phyloP scores from a whole-genome alignment of 2,888 invertebrate species.

The Agrochola litura region DNA sequence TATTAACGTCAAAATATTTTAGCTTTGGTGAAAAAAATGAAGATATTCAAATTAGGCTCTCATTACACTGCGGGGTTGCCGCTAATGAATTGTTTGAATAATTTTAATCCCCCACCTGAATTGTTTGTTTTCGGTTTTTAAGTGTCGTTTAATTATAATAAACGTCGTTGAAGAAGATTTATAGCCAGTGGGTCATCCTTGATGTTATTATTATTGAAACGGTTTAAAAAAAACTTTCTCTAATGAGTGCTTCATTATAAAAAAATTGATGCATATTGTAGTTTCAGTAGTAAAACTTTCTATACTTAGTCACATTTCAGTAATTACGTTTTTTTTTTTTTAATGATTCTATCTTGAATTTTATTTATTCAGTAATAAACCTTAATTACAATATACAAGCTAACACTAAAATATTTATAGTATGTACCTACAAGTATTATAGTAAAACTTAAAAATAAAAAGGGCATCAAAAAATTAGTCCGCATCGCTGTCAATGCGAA shows the following conservation, averaged over 20 bases:
- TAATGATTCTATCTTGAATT: no score
- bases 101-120: conserved; percentile 63
- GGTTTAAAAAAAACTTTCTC: background rate
- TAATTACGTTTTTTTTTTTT: background rate
- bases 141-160: conserved; percentile 54
- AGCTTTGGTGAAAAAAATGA: conserved; percentile 73
- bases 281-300: background rate
- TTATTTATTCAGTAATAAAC: no score
- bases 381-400: no score
- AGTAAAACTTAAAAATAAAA: no score
- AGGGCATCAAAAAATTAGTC: no score
- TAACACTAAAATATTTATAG: no score
- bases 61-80: conserved; percentile 79
- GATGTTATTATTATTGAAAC: background rate
- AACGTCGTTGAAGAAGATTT: conserved; percentile 38
- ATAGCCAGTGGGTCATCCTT: conserved; percentile 20
- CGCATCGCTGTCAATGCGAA: no score
- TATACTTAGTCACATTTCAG: background rate
- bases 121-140: conserved; percentile 48
- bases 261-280: background rate
- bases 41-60: conserved; percentile 85
- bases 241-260: background rate
- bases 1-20: conserved; percentile 82
- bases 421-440: no score
- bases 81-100: conserved; percentile 82